Conservation (phyloP, 2,888 invertebrate species). For the Sussaba pulchella region DNA sequence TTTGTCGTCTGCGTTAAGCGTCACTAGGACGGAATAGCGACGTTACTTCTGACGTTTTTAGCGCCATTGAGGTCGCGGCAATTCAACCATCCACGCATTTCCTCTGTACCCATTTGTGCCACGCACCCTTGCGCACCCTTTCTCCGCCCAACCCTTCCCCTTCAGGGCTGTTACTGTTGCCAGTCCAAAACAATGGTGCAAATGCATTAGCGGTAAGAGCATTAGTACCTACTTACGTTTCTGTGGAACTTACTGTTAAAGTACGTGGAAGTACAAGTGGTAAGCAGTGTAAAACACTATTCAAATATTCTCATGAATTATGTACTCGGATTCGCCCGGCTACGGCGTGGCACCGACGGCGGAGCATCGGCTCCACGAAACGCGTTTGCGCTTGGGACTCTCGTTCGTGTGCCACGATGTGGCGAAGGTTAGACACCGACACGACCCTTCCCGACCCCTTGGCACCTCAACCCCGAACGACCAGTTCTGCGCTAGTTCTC, state of each 20-base stretch:
- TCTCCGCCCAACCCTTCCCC: neutral
- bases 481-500: conserved; percentile 30
- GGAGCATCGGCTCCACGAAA: conserved; percentile 15
- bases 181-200: conserved; percentile 67
- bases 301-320: conserved; percentile 76
- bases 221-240: conserved; percentile 72
- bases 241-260: conserved; percentile 67
- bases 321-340: conserved; percentile 64
- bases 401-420: conserved; percentile 29
- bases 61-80: conserved; percentile 39
- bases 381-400: conserved; percentile 31
- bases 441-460: no score
- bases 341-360: conserved; percentile 31
- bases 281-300: conserved; percentile 75
- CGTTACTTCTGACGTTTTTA: neutral
- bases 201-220: conserved; percentile 73
- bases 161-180: conserved; percentile 30
- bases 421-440: conserved; percentile 48
- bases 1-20: neutral
- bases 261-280: conserved; percentile 71
- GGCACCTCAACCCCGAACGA: conserved; percentile 2
- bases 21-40: neutral
- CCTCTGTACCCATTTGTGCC: neutral
- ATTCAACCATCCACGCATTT: conserved; percentile 33
- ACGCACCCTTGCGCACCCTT: neutral